Conservation (phyloP, 2,888 invertebrate genomes). For the Eristalinus sepulchralis region DNA sequence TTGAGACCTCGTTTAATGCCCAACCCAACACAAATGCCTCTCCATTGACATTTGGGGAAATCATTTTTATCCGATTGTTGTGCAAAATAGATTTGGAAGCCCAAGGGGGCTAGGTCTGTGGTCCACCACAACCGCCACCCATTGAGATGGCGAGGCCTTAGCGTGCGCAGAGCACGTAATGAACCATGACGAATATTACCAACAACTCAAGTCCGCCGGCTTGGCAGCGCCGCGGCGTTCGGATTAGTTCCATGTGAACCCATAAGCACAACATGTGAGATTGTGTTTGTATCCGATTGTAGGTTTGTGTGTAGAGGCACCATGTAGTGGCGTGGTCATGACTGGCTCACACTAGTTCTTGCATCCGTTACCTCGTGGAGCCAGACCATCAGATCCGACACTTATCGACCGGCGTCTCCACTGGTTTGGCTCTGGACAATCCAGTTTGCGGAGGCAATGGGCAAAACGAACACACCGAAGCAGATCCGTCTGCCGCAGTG, state of each 20-base stretch:
- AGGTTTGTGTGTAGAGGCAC: constrained; percentile 29
- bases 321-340: constrained; percentile 51
- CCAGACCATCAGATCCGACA: constrained; percentile 44
- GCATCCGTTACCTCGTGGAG: constrained; percentile 30
- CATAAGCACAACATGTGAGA: not conserved
- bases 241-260: constrained; percentile 54
- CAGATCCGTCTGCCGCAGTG: constrained; percentile 21
- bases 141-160: constrained; percentile 61
- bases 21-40: constrained; percentile 52
- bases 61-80: constrained; percentile 47
- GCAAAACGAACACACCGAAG: constrained; percentile 3
- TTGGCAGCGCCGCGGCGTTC: constrained; percentile 21
- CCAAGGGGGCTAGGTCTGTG: constrained; percentile 49
- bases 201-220: constrained; percentile 47
- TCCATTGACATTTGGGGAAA: constrained; percentile 58
- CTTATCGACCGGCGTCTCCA: constrained; percentile 51
- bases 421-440: constrained; percentile 56
- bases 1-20: constrained; percentile 37
- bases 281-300: not conserved
- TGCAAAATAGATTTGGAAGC: constrained; percentile 46
- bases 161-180: constrained; percentile 58
- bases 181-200: constrained; percentile 66
- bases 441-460: constrained; percentile 46
- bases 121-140: constrained; percentile 61
- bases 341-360: constrained; percentile 50